Evolutionary conservation across 2,797 vertebrate genomes (phyloP).

Genomic region (Microctenopoma steveboyesi): DNA sequence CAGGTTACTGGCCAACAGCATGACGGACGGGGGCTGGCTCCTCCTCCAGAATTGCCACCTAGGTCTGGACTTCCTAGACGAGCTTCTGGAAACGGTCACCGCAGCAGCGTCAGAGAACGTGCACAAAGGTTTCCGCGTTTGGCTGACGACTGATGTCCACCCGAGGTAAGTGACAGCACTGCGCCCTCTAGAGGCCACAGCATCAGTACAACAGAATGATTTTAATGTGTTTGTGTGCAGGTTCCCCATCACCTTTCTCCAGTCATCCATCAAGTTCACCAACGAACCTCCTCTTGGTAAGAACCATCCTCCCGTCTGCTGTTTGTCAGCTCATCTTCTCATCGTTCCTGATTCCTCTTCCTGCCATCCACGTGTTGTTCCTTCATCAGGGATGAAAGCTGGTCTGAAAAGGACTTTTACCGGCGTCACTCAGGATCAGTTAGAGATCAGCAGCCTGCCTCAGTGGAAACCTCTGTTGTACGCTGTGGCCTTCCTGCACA

Average conservation of each 20-base stretch:
- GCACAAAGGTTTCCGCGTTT: conserved; percentile 82
- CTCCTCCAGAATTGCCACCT: conserved; percentile 91
- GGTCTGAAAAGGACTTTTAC: conserved; percentile 87
- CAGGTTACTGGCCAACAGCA: conserved; percentile 83
- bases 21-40: conserved; percentile 88
- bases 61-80: conserved; percentile 86
- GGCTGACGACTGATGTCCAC: conserved; percentile 88
- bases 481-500: conserved; percentile 88
- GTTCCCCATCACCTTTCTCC: conserved; percentile 88
- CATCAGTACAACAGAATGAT: too few species aligned
- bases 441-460: conserved; percentile 84
- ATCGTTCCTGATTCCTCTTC: not conserved
- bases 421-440: conserved; percentile 84
- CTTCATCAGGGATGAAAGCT: conserved; percentile 85
- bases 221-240: conserved; percentile 30
- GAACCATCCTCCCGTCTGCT: not conserved
- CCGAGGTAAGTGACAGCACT: conserved; percentile 54
- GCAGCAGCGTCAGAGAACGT: conserved; percentile 58
- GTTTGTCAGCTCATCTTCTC: not conserved
- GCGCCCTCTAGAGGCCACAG: too few species aligned
- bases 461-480: conserved; percentile 89
- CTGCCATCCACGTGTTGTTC: too few species aligned
- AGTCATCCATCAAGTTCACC: conserved; percentile 90
- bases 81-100: conserved; percentile 85
- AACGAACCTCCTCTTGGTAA: conserved; percentile 89